A percentile compares a stretch with the other conserved stretches of the same genome.
Evolutionary conservation across 2,888 invertebrate species (phyloP).

Genomic region (Dioctria rufipes): DNA sequence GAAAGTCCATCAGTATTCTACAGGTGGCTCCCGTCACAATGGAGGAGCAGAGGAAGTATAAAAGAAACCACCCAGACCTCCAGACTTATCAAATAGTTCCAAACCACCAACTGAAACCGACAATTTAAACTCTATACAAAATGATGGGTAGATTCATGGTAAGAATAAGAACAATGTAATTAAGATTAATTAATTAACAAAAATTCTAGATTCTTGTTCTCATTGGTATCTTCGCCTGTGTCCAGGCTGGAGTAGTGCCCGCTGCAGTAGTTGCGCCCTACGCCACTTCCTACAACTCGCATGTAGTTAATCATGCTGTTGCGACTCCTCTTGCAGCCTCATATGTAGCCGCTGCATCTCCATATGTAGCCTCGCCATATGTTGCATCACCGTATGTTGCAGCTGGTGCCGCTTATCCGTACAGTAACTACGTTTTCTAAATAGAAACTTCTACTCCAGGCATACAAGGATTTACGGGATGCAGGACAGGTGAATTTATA

Average conservation of each 20-base stretch:
- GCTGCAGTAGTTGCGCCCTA: conserved; percentile 79
- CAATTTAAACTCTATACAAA: conserved; percentile 57
- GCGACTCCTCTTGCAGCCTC: conserved; percentile 76
- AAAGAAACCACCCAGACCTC: conserved; percentile 28
- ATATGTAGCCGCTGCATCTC: conserved; percentile 64
- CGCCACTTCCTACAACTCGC: conserved; percentile 83
- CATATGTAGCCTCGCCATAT: conserved; percentile 74
- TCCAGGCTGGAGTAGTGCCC: conserved; percentile 66
- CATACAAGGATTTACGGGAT: background rate
- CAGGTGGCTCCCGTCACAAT: conserved; percentile 8
- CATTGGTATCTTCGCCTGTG: conserved; percentile 75
- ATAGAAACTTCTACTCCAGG: background rate
- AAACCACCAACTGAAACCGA: conserved; percentile 37
- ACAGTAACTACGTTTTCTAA: background rate
- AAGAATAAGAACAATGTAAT: conserved; percentile 57
- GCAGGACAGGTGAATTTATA: background rate
- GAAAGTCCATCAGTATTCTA: conserved; percentile 46
- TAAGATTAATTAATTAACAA: background rate
- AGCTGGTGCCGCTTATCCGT: conserved; percentile 63
- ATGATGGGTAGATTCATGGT: conserved; percentile 68
- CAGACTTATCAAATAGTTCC: conserved; percentile 54
- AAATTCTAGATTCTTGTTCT: conserved; percentile 65
- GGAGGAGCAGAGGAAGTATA: conserved; percentile 15
- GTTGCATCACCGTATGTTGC: conserved; percentile 70
- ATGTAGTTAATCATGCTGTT: conserved; percentile 82